phyloP scores from a whole-genome alignment of 2,113 vertebrate species.

The Todiramphus chloris region DNA sequence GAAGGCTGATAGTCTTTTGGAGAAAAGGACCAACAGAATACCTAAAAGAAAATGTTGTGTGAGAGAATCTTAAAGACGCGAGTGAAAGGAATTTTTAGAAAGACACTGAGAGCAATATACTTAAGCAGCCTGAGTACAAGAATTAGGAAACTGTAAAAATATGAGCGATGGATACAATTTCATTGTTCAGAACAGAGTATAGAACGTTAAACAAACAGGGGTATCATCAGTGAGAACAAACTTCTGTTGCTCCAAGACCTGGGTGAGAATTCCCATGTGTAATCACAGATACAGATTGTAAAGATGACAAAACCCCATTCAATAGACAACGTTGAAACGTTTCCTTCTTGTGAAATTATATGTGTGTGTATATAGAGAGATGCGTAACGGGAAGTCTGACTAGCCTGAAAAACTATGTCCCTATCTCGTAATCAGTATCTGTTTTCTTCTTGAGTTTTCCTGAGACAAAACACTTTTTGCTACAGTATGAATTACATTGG shows the following conservation, averaged over 20 bases:
- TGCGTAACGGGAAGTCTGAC: not conserved
- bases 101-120: not conserved
- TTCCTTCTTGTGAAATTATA: not conserved
- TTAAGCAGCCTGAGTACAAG: not conserved
- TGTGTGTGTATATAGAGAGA: not conserved
- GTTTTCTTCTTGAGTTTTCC: not conserved
- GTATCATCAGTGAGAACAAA: not conserved
- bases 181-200: not conserved
- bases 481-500: not conserved
- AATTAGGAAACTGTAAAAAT: not conserved
- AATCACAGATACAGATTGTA: not conserved
- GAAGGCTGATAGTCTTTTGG: not conserved
- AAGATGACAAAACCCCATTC: not conserved
- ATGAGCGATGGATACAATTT: not conserved
- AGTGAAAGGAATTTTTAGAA: not conserved
- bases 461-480: not conserved
- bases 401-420: not conserved
- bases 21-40: not conserved
- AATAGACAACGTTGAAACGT: not conserved
- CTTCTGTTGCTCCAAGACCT: not conserved
- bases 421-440: not conserved
- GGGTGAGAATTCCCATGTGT: not conserved
- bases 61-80: not conserved
- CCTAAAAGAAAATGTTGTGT: not conserved
- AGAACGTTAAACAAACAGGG: not conserved